Evolutionary conservation across 2,797 vertebrate genomes (phyloP).

Genomic region (Hirundo rustica): DNA sequence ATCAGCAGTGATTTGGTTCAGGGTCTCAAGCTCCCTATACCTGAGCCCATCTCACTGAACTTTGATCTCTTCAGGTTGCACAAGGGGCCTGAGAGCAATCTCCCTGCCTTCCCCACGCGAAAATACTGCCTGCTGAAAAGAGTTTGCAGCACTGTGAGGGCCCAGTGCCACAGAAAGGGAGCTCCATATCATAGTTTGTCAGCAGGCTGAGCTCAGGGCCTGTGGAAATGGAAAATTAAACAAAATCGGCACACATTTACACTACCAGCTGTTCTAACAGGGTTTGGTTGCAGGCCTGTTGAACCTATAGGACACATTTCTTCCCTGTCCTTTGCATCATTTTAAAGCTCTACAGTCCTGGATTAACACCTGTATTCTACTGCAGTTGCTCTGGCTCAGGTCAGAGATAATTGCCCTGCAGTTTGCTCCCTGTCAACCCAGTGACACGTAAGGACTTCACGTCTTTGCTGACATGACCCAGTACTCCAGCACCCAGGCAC

Average conservation of each 20-base stretch:
- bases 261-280: not conserved
- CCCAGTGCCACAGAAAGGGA: not conserved
- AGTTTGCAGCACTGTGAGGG: fast-evolving
- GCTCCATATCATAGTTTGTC: not conserved
- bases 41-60: not conserved
- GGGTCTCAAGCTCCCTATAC: not conserved
- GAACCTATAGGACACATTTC: not conserved
- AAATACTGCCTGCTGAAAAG: not conserved
- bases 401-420: not conserved
- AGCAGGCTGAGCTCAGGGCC: not conserved
- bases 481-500: not conserved
- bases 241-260: not conserved
- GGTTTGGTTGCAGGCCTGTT: not conserved
- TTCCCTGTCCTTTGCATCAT: not conserved
- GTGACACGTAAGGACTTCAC: fast-evolving
- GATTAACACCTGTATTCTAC: not conserved
- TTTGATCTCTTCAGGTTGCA: not conserved
- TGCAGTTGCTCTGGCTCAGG: not conserved
- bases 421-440: not conserved
- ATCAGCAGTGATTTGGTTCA: not conserved
- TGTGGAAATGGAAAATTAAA: not conserved
- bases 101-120: not conserved
- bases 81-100: not conserved
- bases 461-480: not conserved
- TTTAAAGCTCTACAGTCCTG: not conserved